phyloP scores from a whole-genome alignment of 2,888 invertebrate species.

The Drosophila infuscata region DNA sequence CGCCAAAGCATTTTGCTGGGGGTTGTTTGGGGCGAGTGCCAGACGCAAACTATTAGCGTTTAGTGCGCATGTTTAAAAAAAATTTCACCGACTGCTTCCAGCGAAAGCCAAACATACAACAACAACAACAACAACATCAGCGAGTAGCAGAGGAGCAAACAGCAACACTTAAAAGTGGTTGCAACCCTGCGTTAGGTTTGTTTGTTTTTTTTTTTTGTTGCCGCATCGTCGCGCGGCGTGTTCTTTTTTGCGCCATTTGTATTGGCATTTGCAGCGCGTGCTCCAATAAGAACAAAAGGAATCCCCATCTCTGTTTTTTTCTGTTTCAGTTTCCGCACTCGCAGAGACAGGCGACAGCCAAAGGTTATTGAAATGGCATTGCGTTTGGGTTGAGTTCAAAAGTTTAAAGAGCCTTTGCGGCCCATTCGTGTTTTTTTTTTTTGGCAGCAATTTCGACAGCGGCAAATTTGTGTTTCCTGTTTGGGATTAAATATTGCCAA shows the following conservation, averaged over 20 bases:
- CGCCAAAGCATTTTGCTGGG: conserved; percentile 49
- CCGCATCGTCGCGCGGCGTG: conserved; percentile 37
- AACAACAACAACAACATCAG: conserved; percentile 32
- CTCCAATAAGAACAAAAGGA: conserved; percentile 81
- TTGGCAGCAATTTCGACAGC: conserved; percentile 24
- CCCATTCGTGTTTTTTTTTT: conserved; percentile 15
- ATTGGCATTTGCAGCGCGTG: conserved; percentile 80
- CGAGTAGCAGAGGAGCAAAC: conserved; percentile 54
- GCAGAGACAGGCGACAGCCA: conserved; percentile 43
- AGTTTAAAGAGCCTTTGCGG: conserved; percentile 52
- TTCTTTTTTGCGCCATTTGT: conserved; percentile 80
- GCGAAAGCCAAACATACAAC: conserved; percentile 48
- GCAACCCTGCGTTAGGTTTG: conserved; percentile 71
- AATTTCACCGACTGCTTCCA: conserved; percentile 47
- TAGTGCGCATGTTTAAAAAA: conserved; percentile 77
- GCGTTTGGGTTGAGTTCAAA: conserved; percentile 55
- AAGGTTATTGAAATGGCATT: conserved; percentile 71
- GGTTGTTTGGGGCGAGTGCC: conserved; percentile 50
- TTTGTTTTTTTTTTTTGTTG: conserved; percentile 15
- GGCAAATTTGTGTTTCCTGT: conserved; percentile 63
- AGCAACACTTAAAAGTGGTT: conserved; percentile 80
- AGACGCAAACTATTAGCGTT: conserved; percentile 78
- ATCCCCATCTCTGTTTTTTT: conserved; percentile 44
- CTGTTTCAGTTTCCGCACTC: conserved; percentile 44
- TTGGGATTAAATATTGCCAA: conserved; percentile 44